Evolutionary conservation across 2,888 invertebrate genomes (phyloP), one percentile per base, ranked within the genome.

Genomic region (Andrena trimmerana): DNA sequence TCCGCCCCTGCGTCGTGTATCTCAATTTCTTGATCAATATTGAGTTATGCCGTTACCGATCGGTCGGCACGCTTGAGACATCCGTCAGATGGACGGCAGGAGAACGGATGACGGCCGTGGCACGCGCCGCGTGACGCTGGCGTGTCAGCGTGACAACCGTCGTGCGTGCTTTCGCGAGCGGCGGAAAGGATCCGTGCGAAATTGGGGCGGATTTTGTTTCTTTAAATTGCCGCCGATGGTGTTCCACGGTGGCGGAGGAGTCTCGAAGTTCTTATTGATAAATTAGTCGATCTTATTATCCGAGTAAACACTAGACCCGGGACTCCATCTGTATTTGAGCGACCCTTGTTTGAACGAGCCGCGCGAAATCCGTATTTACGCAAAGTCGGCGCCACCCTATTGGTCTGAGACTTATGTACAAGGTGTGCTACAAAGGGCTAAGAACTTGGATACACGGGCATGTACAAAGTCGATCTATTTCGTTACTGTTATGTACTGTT

Each of bases 241-340:
- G 16, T n/a, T 31, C 24, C 24, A n/a, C 50, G 33, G 13, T 1
- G 27, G n/a, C 2, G 3, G 7, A 24, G n/a, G 27, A 16, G 20
- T 52, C 52, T 36, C 7, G 27, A 24, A 24, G 52, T 67, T 33
- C 65, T 78, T 82, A 79, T 81, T 68, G 87, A 83, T 83, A 92
- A 93, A 93, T 93, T 92, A 92, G 92, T 90, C 91, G 90, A 93
- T 93, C 92, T 92, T 92, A 92, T 93, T 92, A 93, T 86, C 89
- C 84, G 85, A 84, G 91, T 86, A 93, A 94, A 93, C 90, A 92
- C 88, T 90, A 87, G 88, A 81, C 71, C 84, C 75, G 86, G 90
- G 92, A 91, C 92, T 93, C 93, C 94, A 94, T 94, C 93, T 94
- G 94, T 93, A 93, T 93, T 94, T 94, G 92, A 92, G 90, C 92